phyloP scores from a whole-genome alignment of 2,888 invertebrate species.

The Chesias legatella region DNA sequence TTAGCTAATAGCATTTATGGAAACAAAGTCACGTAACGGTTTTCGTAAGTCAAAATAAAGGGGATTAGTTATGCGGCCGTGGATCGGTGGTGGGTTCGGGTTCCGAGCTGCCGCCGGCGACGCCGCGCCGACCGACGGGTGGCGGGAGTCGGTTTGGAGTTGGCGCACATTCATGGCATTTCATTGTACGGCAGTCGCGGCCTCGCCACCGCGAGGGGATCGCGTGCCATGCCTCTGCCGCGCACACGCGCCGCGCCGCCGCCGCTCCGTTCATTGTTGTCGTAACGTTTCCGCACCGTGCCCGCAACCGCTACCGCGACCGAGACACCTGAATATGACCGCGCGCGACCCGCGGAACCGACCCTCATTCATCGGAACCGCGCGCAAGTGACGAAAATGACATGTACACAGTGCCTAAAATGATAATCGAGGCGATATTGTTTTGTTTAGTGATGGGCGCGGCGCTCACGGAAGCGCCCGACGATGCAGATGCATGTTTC shows the following conservation, averaged over 20 bases:
- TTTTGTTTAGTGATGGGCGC: slow-evolving; percentile 79
- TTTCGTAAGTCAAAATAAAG: slow-evolving; percentile 67
- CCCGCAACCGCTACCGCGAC: slow-evolving; percentile 48
- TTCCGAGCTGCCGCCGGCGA: slow-evolving; percentile 29
- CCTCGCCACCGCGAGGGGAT: slow-evolving; percentile 69
- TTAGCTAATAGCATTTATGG: slow-evolving; percentile 53
- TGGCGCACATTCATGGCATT: slow-evolving; percentile 70
- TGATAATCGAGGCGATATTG: slow-evolving; percentile 75
- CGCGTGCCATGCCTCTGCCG: slow-evolving; percentile 47
- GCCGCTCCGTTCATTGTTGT: slow-evolving; percentile 53
- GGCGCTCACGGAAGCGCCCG: slow-evolving; percentile 75
- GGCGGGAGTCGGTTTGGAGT: slow-evolving; percentile 7
- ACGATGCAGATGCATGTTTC: slow-evolving; percentile 68
- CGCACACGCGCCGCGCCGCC: slow-evolving; percentile 49
- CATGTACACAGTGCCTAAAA: slow-evolving; percentile 77
- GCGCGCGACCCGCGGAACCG: slow-evolving; percentile 48
- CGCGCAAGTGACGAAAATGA: slow-evolving; percentile 70
- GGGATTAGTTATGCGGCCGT: slow-evolving; percentile 68
- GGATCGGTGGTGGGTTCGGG: slow-evolving; percentile 57
- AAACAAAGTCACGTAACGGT: slow-evolving; percentile 70
- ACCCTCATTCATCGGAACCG: slow-evolving; percentile 57
- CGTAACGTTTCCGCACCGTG: slow-evolving; percentile 51
- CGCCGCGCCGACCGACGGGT: slow-evolving; percentile 23
- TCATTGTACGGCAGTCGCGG: slow-evolving; percentile 74
- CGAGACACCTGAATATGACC: slow-evolving; percentile 60